Base-by-base conservation (phyloP, 2,888 invertebrate genomes). In the Drosophila fungiperda region DNA sequence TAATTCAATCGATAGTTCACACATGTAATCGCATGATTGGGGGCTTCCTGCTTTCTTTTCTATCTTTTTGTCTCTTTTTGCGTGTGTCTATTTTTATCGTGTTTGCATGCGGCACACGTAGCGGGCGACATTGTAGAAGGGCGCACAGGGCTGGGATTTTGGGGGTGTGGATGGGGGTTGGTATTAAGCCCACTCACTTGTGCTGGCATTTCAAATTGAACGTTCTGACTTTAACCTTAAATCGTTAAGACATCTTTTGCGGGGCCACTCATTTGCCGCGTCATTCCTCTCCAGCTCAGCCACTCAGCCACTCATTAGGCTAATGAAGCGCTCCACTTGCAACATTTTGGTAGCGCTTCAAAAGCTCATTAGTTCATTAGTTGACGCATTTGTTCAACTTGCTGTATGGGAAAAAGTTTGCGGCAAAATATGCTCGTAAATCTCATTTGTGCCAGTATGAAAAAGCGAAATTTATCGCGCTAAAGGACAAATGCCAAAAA, bases 1-100 rank as follows among this genome's bases (percentile, higher is more conserved):
- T 88, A 85, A 89, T 88, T 91, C 89, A 91, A 91, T 91, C 91
- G 91, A 90, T 89, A 80, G 89, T 89, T 86, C 89, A 83, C 87
- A 87, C 84, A 79, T 83, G 89, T 82, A 85, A 80, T 90, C 90
- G 75, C 82, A 83, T 81, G 90, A 91, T 91, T 91, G 81, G 81
- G 83, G 75, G 77, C 80, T 80, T 85, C 87, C 80, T 83, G 71
- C 69, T 78, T 77, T 82, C 61, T 72, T 68, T 76, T 60, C 66
- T 79, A 73, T 73, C 66, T 55, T 67, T 70, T 78, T 45, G 69
- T 58, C 66, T 68, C 45, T 45, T 63, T 33, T 49, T 78, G 38
- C 76, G 68, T 70, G 64, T 80, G 79, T 82, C 79, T 80, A 74
- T 72, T 80, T 76, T 80, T 86, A 82, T 80, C 63, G n/a, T 55